Conservation (phyloP, 2,888 invertebrate species). For the Troilus luridus region DNA sequence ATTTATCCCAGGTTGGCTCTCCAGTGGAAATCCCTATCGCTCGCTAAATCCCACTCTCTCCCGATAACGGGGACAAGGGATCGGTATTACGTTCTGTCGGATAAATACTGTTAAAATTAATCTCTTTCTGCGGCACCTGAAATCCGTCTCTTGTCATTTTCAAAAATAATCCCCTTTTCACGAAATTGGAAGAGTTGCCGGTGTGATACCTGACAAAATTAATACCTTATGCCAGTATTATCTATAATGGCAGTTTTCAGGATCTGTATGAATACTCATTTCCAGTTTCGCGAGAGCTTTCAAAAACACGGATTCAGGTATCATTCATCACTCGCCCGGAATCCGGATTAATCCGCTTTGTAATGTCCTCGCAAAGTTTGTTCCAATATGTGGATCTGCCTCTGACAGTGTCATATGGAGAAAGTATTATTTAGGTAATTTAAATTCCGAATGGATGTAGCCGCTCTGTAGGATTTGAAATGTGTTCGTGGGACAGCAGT, state of each 20-base stretch:
- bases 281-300: not conserved
- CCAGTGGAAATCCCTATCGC: constrained; percentile 47
- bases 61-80: constrained; percentile 22
- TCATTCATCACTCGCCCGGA: constrained; percentile 30
- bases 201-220: constrained; percentile 3
- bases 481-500: not conserved
- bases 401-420: constrained; percentile 40
- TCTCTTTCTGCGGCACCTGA: not conserved
- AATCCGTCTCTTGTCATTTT: constrained; percentile 28
- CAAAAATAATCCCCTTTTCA: constrained; percentile 38
- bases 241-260: constrained; percentile 36
- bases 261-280: constrained; percentile 11
- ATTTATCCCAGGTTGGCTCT: not conserved
- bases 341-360: constrained; percentile 53
- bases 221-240: constrained; percentile 33
- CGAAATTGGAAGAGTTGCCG: constrained; percentile 1
- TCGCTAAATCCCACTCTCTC: constrained; percentile 45
- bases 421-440: constrained; percentile 38
- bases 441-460: constrained; percentile 7
- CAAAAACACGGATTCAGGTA: constrained; percentile 22
- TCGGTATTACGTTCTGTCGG: constrained; percentile 33
- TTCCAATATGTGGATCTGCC: constrained; percentile 49
- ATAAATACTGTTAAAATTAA: constrained; percentile 49
- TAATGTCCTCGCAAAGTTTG: constrained; percentile 34
- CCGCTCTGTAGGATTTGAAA: constrained; percentile 22